Evolutionary conservation across 2,113 vertebrate species (phyloP).

Genomic region (Probosciger aterrimus): DNA sequence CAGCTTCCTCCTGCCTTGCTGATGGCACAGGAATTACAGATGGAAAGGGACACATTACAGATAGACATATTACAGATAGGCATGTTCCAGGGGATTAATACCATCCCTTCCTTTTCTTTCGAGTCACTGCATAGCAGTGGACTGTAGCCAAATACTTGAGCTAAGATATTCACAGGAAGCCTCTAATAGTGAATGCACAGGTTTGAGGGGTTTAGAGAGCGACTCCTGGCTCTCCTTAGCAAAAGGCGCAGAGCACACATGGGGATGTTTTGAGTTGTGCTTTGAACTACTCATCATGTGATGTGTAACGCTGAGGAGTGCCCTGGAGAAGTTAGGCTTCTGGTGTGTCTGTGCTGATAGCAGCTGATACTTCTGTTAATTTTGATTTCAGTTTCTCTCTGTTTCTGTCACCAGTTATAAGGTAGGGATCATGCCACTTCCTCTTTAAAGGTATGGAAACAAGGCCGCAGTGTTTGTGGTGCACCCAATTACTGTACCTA

Average conservation of each 20-base stretch:
- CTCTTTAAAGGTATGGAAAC: background rate
- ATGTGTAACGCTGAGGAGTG: background rate
- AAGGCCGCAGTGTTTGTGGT: background rate
- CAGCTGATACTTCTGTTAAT: background rate
- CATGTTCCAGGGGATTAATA: background rate
- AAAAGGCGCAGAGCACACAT: accelerated
- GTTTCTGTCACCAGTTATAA: background rate
- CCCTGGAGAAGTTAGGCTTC: background rate
- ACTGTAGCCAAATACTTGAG: background rate
- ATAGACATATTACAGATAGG: background rate
- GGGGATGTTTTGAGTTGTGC: background rate
- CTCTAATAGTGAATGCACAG: background rate
- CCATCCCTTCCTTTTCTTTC: background rate
- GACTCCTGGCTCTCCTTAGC: background rate
- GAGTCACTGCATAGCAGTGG: background rate
- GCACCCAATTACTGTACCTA: background rate
- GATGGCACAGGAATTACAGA: background rate
- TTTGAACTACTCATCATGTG: background rate
- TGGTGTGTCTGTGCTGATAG: background rate
- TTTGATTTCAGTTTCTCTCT: background rate
- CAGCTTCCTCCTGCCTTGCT: background rate
- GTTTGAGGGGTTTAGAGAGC: background rate
- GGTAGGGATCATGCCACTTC: background rate
- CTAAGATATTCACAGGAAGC: background rate
- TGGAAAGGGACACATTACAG: background rate